Conservation (phyloP, 2,797 vertebrate species). For the Cirrhinus molitorella region DNA sequence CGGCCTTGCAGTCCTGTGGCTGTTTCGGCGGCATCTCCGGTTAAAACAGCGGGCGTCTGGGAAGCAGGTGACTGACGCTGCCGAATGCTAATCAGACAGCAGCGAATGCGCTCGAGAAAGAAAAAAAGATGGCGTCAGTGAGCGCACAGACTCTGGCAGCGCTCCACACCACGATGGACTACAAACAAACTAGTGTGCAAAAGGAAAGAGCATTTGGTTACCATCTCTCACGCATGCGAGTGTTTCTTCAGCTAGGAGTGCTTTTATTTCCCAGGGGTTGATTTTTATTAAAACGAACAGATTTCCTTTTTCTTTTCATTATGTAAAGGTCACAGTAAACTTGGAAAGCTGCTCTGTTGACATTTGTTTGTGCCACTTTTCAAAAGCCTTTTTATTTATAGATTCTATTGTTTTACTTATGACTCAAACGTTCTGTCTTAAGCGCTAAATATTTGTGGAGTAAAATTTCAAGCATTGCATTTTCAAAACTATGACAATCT, state of each 20-base stretch:
- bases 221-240: background rate
- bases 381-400: background rate
- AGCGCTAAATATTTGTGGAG: background rate
- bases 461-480: background rate
- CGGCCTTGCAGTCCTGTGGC: conserved; percentile 1
- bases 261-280: background rate
- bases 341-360: background rate
- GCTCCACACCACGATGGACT: background rate
- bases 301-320: background rate
- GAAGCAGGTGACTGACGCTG: conserved; percentile 46
- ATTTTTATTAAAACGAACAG: background rate
- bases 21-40: conserved; percentile 22
- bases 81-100: conserved; percentile 40
- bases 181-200: conserved; percentile 3
- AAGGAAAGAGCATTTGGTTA: background rate
- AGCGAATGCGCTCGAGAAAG: conserved; percentile 1
- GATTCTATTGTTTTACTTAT: background rate
- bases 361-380: background rate
- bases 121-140: conserved; percentile 46
- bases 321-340: background rate
- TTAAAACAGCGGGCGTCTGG: conserved; percentile 36
- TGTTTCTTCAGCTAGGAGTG: background rate
- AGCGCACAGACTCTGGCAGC: background rate
- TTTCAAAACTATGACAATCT: background rate
- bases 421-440: background rate